Conservation (phyloP, 1,140 invertebrate species). For the Littorina saxatilis region DNA sequence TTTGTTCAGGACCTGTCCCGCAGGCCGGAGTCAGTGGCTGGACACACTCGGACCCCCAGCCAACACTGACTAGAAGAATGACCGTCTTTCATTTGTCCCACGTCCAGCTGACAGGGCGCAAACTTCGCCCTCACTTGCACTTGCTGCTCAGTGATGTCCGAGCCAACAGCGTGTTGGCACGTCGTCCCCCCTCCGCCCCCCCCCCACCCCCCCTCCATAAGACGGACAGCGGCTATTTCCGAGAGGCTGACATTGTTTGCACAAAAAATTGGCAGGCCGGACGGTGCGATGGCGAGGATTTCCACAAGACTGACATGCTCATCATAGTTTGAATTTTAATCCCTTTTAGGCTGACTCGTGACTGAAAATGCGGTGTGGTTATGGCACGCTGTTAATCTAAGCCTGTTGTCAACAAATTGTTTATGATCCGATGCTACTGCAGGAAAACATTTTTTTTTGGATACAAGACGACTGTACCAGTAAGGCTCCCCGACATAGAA, state of each 20-base stretch:
- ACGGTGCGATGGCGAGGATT: background rate
- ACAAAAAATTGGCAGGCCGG: background rate
- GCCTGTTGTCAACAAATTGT: too few species aligned
- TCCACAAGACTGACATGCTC: too few species aligned
- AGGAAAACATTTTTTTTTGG: too few species aligned
- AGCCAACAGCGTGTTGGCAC: conserved; percentile 5
- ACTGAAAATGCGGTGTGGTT: too few species aligned
- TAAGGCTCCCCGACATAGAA: too few species aligned
- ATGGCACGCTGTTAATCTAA: too few species aligned
- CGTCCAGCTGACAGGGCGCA: background rate
- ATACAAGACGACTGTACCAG: too few species aligned
- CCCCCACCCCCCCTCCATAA: too few species aligned
- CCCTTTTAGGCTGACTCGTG: too few species aligned
- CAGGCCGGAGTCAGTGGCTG: background rate
- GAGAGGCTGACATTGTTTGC: conserved; percentile 1
- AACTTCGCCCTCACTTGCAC: background rate
- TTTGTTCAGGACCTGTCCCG: too few species aligned
- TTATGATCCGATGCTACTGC: too few species aligned
- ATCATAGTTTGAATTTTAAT: too few species aligned
- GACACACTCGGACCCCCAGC: background rate
- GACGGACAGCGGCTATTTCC: background rate
- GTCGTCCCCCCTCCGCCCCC: background rate
- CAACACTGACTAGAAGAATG: conserved; percentile 1
- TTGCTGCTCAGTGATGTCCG: background rate
- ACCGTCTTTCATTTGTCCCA: background rate